phyloP scores from a whole-genome alignment of 2,888 invertebrate species.

The Conops quadrifasciatus region DNA sequence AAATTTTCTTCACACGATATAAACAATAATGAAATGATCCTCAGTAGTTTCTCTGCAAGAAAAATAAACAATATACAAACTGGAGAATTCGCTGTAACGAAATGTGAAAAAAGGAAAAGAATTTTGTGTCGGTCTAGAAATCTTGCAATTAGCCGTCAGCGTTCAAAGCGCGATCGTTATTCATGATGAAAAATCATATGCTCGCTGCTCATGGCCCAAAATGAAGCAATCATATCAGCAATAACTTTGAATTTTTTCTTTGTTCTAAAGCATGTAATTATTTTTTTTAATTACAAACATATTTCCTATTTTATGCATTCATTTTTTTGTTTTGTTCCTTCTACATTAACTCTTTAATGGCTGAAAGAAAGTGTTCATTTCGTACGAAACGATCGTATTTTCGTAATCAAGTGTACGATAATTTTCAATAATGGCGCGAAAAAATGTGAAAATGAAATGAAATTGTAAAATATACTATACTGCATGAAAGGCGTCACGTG shows the following conservation, averaged over 20 bases:
- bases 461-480: not conserved
- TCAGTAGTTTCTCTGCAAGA: too few relatives aligned
- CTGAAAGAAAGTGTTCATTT: too few relatives aligned
- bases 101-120: not conserved
- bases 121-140: not conserved
- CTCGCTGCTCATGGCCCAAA: not conserved
- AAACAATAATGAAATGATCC: too few relatives aligned
- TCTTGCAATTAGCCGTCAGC: not conserved
- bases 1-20: too few relatives aligned
- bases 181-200: constrained; percentile 1
- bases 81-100: too few relatives aligned
- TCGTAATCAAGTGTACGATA: constrained; percentile 18
- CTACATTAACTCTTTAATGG: too few relatives aligned
- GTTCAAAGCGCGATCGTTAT: constrained; percentile 12
- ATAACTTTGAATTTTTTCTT: not conserved
- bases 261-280: not conserved
- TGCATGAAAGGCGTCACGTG: too few relatives aligned
- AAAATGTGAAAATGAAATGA: not conserved
- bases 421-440: constrained; percentile 10
- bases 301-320: too few relatives aligned
- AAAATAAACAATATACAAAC: too few relatives aligned
- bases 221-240: constrained; percentile 15
- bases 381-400: not conserved
- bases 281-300: constrained; percentile 13
- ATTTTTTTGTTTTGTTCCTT: not conserved